Evolutionary conservation across 2,797 vertebrate species (phyloP), one percentile per base, ranked within the genome.

Genomic region (Macropodus opercularis): DNA sequence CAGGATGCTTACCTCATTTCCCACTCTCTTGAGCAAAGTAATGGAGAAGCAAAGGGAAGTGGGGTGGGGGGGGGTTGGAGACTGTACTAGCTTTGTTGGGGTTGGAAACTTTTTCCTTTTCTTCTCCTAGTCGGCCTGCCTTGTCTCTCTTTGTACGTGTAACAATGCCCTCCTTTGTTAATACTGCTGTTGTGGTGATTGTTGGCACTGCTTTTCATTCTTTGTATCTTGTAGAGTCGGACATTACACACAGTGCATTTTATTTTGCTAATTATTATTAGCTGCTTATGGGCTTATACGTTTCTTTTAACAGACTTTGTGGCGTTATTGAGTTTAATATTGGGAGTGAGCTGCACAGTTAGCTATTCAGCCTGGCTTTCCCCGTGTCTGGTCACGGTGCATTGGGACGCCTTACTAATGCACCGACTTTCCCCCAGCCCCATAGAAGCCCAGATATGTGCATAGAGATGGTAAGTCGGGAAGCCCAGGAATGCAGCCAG

Each of bases 1-100:
- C 84, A 85, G 64, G 68, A 79, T 77, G 69, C 72, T 90, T 82
- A 88, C 84, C 48, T 87, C 79, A 90, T 88, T 85, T 84, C 80
- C 75, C 83, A 63, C 71, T 42, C 44, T 77, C 68, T 76, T 43
- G 53, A 80, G 64, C 57, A 38, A 56, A 78, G 63, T 54, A 52
- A 64, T 76, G 61, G 71, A 65, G 72, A 69, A 68, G 60, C 58
- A 58, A 58, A 48, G 56, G 65, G 75, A 63, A 63, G 72, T 71
- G 36, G 69, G 53, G 52, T 52, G 55, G 63, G 26, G 15, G 70
- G 69, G 44, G 48, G 46, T 31, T 49, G 29, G 55, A 68, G 57
- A 88, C 86, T 86, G 61, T 84, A 70, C 66, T 77, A 75, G 76
- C 79, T 85, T 85, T 88, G 84, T 88, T 83, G 67, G 54, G 57